A percentile compares a stretch with the other conserved stretches of the same genome.
These are phyloP conservation scores for Heliconius hermathena DNA, from an alignment of 1,140 invertebrate genomes.

Conservation along the genomic window DNA sequence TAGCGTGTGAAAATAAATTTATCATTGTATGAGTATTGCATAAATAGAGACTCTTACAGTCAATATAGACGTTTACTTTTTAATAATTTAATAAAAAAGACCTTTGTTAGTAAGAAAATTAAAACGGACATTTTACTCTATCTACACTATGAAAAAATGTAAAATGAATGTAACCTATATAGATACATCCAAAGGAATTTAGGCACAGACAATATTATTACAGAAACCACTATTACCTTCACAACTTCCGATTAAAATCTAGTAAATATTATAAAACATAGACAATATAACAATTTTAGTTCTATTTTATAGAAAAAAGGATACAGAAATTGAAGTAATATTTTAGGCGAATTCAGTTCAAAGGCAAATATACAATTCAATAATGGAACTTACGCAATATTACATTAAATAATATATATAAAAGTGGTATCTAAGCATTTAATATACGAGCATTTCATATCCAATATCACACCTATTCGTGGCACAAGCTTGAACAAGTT, in stretches of 20 bases:
- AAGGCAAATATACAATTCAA: constrained; percentile 4
- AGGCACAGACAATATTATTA: too few relatives aligned
- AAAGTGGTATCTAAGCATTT: constrained; percentile 22
- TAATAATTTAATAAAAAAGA: too few relatives aligned
- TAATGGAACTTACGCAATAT: constrained; percentile 5
- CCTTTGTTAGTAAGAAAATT: too few relatives aligned
- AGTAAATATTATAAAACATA: background rate
- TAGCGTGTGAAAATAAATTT: too few relatives aligned
- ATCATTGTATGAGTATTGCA: too few relatives aligned
- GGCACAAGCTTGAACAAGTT: constrained; percentile 31
- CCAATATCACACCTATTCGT: constrained; percentile 35
- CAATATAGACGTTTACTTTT: too few relatives aligned
- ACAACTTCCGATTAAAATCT: background rate
- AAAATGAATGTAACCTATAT: too few relatives aligned
- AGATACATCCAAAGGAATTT: too few relatives aligned
- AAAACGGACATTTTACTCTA: background rate
- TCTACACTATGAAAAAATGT: background rate
- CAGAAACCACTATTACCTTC: too few relatives aligned
- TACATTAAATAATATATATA: constrained; percentile 22
- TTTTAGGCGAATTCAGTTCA: background rate
- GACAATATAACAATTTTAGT: background rate
- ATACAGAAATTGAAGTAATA: background rate
- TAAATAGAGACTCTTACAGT: too few relatives aligned
- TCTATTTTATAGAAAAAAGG: background rate
- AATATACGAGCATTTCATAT: constrained; percentile 27